These are phyloP conservation scores for Diadema setosum DNA, from an alignment of 35 echinoderm and acorn worm genomes.

Conservation along the genomic window DNA sequence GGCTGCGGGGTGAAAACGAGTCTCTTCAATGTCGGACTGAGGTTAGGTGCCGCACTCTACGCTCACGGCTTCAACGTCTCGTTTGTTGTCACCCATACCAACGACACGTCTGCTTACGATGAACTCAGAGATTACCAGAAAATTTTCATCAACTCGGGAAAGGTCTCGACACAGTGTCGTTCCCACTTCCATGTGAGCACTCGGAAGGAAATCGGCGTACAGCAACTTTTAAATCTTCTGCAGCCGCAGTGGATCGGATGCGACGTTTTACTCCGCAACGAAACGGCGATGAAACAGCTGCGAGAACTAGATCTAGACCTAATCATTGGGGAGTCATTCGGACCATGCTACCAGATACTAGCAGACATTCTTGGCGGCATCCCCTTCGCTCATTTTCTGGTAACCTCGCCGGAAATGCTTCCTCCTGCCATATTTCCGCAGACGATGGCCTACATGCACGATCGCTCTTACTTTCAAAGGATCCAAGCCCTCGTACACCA, in stretches of 20 bases:
- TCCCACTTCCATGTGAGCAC: too few species aligned
- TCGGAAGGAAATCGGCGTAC: background rate
- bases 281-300: background rate
- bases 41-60: background rate
- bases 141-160: background rate
- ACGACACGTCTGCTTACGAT: background rate
- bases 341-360: background rate
- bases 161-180: background rate
- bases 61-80: background rate
- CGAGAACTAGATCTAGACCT: background rate
- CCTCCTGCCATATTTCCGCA: background rate
- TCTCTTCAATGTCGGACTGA: background rate
- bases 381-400: background rate
- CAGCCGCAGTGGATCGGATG: background rate
- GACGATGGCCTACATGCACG: background rate
- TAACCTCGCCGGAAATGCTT: background rate
- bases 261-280: background rate
- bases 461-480: background rate
- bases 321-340: background rate
- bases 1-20: background rate
- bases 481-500: background rate
- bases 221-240: background rate
- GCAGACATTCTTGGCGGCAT: background rate
- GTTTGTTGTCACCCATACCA: background rate
- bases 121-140: background rate